Evolutionary conservation across 2,113 vertebrate genomes (phyloP).

Genomic region (Puma concolor): DNA sequence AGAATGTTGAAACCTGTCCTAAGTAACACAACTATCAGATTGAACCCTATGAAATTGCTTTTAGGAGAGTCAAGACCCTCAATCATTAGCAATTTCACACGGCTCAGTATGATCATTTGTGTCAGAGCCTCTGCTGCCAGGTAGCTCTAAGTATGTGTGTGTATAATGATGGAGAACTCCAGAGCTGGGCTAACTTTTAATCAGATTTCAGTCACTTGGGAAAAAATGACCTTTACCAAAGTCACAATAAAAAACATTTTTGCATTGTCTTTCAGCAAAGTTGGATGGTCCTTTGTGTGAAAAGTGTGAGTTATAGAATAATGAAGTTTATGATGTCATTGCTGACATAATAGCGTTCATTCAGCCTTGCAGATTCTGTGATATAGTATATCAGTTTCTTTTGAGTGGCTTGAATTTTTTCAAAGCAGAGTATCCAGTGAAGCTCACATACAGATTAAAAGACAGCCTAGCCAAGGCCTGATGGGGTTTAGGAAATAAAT

Average conservation of each 20-base stretch:
- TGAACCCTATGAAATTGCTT: not conserved
- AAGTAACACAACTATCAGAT: not conserved
- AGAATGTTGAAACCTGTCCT: not conserved
- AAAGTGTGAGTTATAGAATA: not conserved
- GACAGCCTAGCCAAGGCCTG: constrained; percentile 30
- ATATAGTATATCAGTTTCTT: not conserved
- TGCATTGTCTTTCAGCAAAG: not conserved
- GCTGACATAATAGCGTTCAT: not conserved
- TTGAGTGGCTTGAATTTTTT: not conserved
- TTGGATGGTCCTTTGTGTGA: not conserved
- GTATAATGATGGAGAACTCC: not conserved
- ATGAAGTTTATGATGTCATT: not conserved
- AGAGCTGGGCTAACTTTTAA: not conserved
- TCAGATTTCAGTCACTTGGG: not conserved
- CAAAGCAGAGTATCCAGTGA: not conserved
- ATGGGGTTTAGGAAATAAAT: constrained; percentile 58
- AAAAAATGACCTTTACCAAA: constrained; percentile 3
- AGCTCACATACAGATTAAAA: not conserved
- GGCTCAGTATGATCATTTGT: not conserved
- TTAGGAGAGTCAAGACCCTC: not conserved
- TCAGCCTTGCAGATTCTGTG: not conserved
- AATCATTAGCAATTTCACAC: accelerated
- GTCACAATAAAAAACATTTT: not conserved
- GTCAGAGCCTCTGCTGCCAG: not conserved
- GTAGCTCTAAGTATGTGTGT: not conserved